Evolutionary conservation across 2,113 vertebrate species (phyloP).

Genomic region (Mesocricetus auratus): DNA sequence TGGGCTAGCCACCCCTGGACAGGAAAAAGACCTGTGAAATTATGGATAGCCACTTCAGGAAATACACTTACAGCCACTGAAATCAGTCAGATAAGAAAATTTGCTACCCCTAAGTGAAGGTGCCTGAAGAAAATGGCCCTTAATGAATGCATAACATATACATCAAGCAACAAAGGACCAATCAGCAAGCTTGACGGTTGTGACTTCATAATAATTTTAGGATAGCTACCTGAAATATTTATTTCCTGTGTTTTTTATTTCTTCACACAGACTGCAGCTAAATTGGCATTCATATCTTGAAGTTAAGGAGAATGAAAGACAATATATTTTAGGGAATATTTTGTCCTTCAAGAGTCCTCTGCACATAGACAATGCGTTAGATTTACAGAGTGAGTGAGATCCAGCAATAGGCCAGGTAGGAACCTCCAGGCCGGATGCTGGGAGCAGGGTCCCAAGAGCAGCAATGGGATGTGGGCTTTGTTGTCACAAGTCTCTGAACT

Average conservation of each 20-base stretch:
- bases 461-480: background rate
- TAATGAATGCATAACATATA: constrained; percentile 36
- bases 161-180: background rate
- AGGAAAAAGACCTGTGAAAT: constrained; percentile 21
- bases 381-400: background rate
- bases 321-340: background rate
- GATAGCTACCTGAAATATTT: constrained; percentile 1
- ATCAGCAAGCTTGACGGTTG: background rate
- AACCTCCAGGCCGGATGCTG: background rate
- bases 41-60: background rate
- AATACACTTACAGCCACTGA: background rate
- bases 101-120: background rate
- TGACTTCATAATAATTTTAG: constrained; percentile 17
- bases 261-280: background rate
- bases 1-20: background rate
- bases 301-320: background rate
- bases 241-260: background rate
- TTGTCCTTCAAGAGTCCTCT: background rate
- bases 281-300: background rate
- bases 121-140: background rate
- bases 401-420: background rate
- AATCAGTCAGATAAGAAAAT: constrained; percentile 35
- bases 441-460: background rate
- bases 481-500: background rate
- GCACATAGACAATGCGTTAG: background rate